A percentile compares a stretch with the other conserved stretches of the same genome.
These are phyloP conservation scores for Litocranius walleri DNA, from an alignment of 2,113 vertebrate species.

Conservation along the genomic window DNA sequence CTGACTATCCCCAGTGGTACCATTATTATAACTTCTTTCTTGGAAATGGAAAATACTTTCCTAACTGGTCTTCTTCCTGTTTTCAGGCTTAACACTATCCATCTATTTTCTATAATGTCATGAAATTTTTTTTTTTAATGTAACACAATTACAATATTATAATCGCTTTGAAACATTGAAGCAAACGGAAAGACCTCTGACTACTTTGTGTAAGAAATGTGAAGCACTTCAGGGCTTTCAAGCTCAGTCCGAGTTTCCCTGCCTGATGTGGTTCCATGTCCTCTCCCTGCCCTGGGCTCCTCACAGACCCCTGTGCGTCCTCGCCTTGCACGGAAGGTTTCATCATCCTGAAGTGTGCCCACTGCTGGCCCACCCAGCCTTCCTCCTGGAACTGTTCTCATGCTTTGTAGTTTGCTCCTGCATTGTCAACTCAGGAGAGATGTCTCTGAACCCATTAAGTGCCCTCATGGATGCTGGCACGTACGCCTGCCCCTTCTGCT, in stretches of 20 bases:
- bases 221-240: neutral
- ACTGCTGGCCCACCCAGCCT: neutral
- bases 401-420: neutral
- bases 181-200: neutral
- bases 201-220: neutral
- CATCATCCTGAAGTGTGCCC: neutral
- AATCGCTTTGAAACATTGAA: neutral
- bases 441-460: neutral
- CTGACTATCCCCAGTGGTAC: neutral
- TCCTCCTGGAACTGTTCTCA: neutral
- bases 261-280: fast-evolving
- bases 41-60: neutral
- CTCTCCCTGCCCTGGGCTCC: fast-evolving
- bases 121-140: neutral
- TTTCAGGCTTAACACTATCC: neutral
- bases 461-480: neutral
- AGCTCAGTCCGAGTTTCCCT: too few relatives aligned
- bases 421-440: neutral
- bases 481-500: neutral
- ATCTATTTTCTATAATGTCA: neutral
- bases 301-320: fast-evolving
- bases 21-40: neutral
- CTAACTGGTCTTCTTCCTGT: neutral
- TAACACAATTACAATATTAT: neutral
- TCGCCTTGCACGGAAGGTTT: neutral